These are phyloP conservation scores for Pachyramphus minor DNA, from an alignment of 2,113 vertebrate genomes.

Conservation along the genomic window DNA sequence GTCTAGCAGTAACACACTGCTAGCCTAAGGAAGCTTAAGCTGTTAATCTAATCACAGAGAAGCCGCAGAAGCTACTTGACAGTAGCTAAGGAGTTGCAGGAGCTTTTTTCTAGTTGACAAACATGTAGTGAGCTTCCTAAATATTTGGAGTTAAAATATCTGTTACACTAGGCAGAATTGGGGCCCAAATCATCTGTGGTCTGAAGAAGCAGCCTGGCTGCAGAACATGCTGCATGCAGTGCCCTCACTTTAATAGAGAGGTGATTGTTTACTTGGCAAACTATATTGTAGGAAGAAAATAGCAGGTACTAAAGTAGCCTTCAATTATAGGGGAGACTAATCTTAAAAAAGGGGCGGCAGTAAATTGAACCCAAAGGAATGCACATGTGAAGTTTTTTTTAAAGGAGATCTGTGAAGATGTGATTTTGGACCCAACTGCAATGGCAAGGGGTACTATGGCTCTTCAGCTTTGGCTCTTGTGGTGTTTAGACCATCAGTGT, in stretches of 20 bases:
- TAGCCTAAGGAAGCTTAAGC: not conserved
- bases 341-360: not conserved
- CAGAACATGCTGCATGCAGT: rapidly evolving
- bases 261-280: not conserved
- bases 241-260: not conserved
- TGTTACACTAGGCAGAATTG: not conserved
- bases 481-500: not conserved
- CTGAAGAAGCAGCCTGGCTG: not conserved
- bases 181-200: not conserved
- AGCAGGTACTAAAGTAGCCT: not conserved
- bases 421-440: not conserved
- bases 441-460: not conserved
- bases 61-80: not conserved
- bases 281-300: not conserved
- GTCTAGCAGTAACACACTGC: not conserved
- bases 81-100: not conserved
- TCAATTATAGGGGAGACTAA: not conserved
- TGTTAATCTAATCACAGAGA: not conserved
- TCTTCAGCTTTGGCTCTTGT: not conserved
- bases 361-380: not conserved
- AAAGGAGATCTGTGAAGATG: not conserved
- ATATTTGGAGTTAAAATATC: not conserved
- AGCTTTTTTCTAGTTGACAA: not conserved
- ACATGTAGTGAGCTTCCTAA: not conserved
- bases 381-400: not conserved